Base-by-base conservation (phyloP, 2,888 invertebrate genomes). In the Mythimna lalbum region DNA sequence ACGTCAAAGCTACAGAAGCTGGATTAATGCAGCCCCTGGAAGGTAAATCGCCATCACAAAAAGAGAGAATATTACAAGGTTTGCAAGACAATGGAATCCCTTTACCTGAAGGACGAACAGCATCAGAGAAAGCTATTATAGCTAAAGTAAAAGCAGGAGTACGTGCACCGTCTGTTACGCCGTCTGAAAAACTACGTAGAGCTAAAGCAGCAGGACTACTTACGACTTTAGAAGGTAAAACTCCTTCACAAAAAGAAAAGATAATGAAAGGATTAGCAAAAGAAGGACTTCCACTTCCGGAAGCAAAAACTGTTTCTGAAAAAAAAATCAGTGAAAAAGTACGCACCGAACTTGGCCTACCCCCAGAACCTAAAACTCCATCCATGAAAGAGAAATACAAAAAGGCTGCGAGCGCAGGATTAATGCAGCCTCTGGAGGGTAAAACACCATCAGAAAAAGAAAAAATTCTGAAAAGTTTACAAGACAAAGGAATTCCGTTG, bases 341-440 rank as follows among this genome's bases (percentile, higher is more conserved):
- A 7, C 53, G 63, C 2, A 4, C 33, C 1, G 53, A 63, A 4
- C 36, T 63, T 14, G 63, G 63, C 4, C 19, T 53, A 4, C 63
- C 63, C 4, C 53, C 63, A 19, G 63, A 63, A 33, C 61, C 61
- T 5, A 31, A 62, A 17, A 62, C 61, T 49, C n/a, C 31, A 5
- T 62, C 61, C 1, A 62, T 62, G 61, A 57, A 21, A 21, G 57
- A 57, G 3, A 57, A 57, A 9, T 57, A 57, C 9, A 67, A 68
- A 4, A 82, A 85, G 79, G 88, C 87, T 0, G 72, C 78, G 69
- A 84, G 79, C 5, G 84, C 79, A 0, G 89, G 88, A 0, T 7
- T 83, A 0, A n/a, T 86, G 1, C 69, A 72, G n/a, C 86, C 87
- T 1, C 36, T 86, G 17, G 84, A 82, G 69, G 85, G 84, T 0